Conservation (phyloP, 92 coral and sea anemone genomes). For the Porites lobata region DNA sequence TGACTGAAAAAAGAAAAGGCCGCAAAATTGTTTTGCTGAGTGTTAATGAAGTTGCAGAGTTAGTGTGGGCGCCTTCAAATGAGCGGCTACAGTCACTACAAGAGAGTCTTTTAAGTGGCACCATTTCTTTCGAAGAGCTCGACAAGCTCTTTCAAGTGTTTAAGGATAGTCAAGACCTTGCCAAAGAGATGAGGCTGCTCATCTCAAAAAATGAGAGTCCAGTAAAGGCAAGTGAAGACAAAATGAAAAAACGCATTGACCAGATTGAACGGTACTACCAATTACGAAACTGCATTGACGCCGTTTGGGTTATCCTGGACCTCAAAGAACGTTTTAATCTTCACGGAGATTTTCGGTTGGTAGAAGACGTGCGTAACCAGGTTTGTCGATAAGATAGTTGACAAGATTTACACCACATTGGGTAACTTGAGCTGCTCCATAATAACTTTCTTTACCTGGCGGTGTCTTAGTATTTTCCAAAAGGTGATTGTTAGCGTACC, state of each 20-base stretch:
- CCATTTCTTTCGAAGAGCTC: constrained; percentile 62
- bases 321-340: constrained; percentile 59
- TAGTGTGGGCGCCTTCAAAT: constrained; percentile 71
- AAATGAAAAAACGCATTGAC: constrained; percentile 39
- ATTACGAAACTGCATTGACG: constrained; percentile 62
- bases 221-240: neutral
- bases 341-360: constrained; percentile 70
- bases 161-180: constrained; percentile 33
- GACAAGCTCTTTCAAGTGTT: constrained; percentile 49
- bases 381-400: constrained; percentile 27
- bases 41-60: constrained; percentile 55
- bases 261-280: constrained; percentile 63
- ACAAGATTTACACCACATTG: too few species aligned
- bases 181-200: constrained; percentile 37
- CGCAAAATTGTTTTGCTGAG: constrained; percentile 7
- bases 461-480: too few species aligned
- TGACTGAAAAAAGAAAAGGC: constrained; percentile 21
- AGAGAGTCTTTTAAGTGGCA: constrained; percentile 27
- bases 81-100: constrained; percentile 46
- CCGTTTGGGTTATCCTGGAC: constrained; percentile 68
- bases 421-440: too few species aligned
- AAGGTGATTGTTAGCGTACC: too few species aligned
- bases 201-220: neutral
- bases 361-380: constrained; percentile 76
- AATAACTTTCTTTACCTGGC: too few species aligned